Conservation (phyloP, 2,888 invertebrate genomes). For the Anagyrus pseudococci region DNA sequence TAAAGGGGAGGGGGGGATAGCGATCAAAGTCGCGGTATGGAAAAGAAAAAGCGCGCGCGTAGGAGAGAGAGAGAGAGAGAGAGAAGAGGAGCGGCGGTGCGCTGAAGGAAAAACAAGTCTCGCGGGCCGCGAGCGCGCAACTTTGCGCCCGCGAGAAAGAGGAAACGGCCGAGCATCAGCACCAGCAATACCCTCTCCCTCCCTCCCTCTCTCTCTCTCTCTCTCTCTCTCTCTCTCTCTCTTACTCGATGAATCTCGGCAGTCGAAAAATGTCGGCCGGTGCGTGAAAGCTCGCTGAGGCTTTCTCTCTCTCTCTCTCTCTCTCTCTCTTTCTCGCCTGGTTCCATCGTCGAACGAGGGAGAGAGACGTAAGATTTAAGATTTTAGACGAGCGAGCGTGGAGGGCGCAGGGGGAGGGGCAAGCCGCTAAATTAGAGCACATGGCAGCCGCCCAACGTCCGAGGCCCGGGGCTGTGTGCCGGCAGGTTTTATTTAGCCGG, state of each 20-base stretch:
- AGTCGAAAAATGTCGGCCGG: slow-evolving; percentile 27
- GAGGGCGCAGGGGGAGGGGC: neutral
- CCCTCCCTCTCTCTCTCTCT: too few species aligned
- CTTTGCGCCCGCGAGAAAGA: slow-evolving; percentile 2
- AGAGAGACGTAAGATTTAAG: too few species aligned
- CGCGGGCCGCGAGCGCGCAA: too few species aligned
- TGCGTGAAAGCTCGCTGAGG: slow-evolving; percentile 17
- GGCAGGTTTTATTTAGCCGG: slow-evolving; percentile 61
- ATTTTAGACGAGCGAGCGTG: neutral
- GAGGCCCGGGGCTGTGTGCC: slow-evolving; percentile 19
- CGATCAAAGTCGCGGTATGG: too few species aligned
- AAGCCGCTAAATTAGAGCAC: slow-evolving; percentile 58
- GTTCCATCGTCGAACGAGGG: too few species aligned
- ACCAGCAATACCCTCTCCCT: neutral
- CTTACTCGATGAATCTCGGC: slow-evolving; percentile 27
- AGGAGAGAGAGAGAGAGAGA: neutral
- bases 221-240: slow-evolving; percentile 11
- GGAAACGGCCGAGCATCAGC: neutral
- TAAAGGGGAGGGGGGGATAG: too few species aligned
- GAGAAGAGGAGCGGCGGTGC: neutral
- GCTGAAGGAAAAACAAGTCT: neutral
- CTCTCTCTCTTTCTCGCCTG: too few species aligned
- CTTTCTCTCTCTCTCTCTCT: neutral
- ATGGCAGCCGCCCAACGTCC: slow-evolving; percentile 55
- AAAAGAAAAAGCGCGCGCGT: slow-evolving; percentile 1